Evolutionary conservation across 2,797 vertebrate genomes (phyloP).

Genomic region (Prunella strophiata): DNA sequence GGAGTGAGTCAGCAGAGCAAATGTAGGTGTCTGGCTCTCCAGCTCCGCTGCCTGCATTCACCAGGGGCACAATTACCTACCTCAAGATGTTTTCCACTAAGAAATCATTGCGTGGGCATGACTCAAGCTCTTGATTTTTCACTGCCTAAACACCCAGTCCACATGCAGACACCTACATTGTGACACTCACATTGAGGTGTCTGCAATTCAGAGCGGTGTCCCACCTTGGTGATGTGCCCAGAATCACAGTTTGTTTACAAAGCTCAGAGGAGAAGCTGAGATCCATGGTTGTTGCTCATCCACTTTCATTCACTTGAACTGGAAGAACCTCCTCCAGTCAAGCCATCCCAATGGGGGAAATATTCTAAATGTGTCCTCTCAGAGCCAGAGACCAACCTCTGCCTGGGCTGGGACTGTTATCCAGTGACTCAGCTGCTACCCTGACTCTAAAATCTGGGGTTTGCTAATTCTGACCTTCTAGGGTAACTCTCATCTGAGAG

Average conservation of each 20-base stretch:
- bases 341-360: not conserved
- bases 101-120: conserved; percentile 33
- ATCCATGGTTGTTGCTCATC: not conserved
- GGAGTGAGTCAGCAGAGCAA: conserved; percentile 36
- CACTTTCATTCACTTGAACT: not conserved
- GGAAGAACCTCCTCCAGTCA: not conserved
- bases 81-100: conserved; percentile 21
- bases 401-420: not conserved
- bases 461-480: not conserved
- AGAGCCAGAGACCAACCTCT: not conserved
- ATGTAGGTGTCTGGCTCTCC: conserved; percentile 44
- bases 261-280: not conserved
- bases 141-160: conserved; percentile 52
- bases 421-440: not conserved
- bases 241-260: not conserved
- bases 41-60: conserved; percentile 28
- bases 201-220: not conserved
- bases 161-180: conserved; percentile 26
- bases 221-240: not conserved
- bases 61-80: not conserved
- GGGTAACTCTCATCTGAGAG: not conserved
- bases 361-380: not conserved
- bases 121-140: conserved; percentile 50
- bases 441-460: not conserved
- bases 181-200: not conserved